Evolutionary conservation across 2,888 invertebrate species (phyloP).

Genomic region (Heliconius ismenius): DNA sequence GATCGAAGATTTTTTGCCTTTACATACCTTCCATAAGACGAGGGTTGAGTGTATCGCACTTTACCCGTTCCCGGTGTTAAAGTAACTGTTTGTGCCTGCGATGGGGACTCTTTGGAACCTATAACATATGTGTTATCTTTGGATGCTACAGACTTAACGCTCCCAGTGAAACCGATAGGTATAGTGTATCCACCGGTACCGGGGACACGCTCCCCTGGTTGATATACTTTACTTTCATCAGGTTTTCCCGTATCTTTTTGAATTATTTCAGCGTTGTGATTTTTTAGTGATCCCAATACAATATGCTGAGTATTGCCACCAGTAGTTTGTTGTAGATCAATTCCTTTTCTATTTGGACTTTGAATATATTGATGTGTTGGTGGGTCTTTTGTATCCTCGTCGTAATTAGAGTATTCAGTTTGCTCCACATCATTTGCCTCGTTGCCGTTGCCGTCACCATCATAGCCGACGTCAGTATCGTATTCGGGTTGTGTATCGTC

Average conservation of each 20-base stretch:
- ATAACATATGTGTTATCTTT: constrained; percentile 81
- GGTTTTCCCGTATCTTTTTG: constrained; percentile 80
- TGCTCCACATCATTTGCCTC: constrained; percentile 75
- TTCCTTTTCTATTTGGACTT: constrained; percentile 59
- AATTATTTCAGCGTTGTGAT: constrained; percentile 83
- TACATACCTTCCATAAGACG: constrained; percentile 57
- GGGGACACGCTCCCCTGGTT: constrained; percentile 85
- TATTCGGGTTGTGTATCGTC: constrained; percentile 66
- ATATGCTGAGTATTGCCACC: constrained; percentile 84
- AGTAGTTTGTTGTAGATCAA: constrained; percentile 74
- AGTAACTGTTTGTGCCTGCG: constrained; percentile 86
- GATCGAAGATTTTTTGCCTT: constrained; percentile 68
- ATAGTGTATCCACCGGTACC: constrained; percentile 86
- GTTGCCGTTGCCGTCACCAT: constrained; percentile 61
- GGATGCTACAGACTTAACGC: constrained; percentile 85
- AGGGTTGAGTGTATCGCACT: constrained; percentile 65
- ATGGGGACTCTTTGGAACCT: constrained; percentile 82
- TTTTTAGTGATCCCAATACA: constrained; percentile 80
- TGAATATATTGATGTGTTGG: constrained; percentile 65
- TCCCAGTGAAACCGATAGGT: constrained; percentile 85
- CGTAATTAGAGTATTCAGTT: constrained; percentile 83
- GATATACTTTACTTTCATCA: constrained; percentile 82
- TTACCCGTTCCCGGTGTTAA: constrained; percentile 77
- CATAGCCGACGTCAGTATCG: constrained; percentile 68
- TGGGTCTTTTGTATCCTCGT: constrained; percentile 74